Evolutionary conservation across 2,113 vertebrate species (phyloP), one percentile per base, ranked within the genome.

Genomic region (Pelvicachromis taeniatus): DNA sequence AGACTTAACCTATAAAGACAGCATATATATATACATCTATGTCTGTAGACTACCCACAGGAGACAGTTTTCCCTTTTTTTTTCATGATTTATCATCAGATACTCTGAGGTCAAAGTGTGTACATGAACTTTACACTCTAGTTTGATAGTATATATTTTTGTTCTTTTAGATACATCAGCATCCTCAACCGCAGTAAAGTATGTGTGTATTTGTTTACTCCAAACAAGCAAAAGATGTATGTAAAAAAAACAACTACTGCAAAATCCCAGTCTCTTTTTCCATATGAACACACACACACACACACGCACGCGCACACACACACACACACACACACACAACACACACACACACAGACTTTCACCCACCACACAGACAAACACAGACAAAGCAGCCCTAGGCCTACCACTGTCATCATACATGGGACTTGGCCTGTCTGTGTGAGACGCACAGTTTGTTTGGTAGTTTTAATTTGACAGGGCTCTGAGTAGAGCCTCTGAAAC

Each of bases 401-500:
- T 88, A 89, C 87, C 86, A 42, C 65, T 88, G 87, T 86, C 85
- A 85, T 89, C 89, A 88, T 77, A 92, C 89, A 79, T 65, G 9
- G 88, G 21, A 85, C 90, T 88, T 78, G 87, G 88, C 87, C 89
- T 93, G 93, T 89, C 89, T 94, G 84, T 93, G 87, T 93, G 92
- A 93, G 93, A 94, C 91, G 86, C 93, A 88, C 87, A 90, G 93
- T 96, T 96, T 96, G 95, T 97, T 96, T 96, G 94, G 94, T 95
- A 95, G 82, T 93, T 96, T 94, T 97, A 96, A 96, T 96, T 96
- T 96, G 96, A 96, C 96, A 95, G 95, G 85, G 94, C 94, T 95
- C 94, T 94, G 95, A 95, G 93, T 94, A 93, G 95, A 91, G 94
- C 85, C 81, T 84, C 87, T 87, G 84, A 93, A 87, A 87, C 79